These are phyloP conservation scores for Spilosoma lubricipeda DNA, from an alignment of 2,888 invertebrate genomes.

Conservation along the genomic window DNA sequence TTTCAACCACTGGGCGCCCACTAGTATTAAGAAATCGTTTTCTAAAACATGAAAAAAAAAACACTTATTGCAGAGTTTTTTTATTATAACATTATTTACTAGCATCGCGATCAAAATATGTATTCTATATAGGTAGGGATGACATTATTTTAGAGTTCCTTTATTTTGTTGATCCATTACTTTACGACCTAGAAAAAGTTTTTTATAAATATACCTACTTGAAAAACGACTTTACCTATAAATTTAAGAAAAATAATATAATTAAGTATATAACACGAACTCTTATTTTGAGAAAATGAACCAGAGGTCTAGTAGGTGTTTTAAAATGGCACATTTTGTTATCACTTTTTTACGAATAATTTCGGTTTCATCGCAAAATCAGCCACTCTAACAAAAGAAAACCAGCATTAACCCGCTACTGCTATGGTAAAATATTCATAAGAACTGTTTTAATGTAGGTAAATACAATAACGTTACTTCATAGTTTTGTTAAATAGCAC, in stretches of 20 bases:
- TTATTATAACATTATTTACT: no score
- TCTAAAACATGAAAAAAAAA: no score
- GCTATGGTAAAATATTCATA: constrained; percentile 14
- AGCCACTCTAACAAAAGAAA: not conserved
- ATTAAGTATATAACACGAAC: not conserved
- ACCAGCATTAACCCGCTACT: constrained; percentile 29
- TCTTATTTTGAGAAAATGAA: not conserved
- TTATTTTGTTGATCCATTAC: no score
- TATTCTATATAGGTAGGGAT: not conserved
- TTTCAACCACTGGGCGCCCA: no score
- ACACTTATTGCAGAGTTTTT: no score
- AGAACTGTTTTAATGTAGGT: not conserved
- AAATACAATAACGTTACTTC: not conserved
- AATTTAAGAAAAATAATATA: not conserved
- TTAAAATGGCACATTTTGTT: not conserved
- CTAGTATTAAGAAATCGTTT: no score
- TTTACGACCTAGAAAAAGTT: no score
- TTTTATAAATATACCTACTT: no score
- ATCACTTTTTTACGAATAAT: not conserved
- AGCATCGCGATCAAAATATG: no score
- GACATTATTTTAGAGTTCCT: not conserved
- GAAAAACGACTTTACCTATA: not conserved
- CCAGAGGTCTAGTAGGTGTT: not conserved
- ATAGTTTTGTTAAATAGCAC: constrained; percentile 33
- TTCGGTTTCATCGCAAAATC: not conserved